Base-by-base conservation (phyloP, 2,113 vertebrate genomes). In the Sapajus apella region DNA sequence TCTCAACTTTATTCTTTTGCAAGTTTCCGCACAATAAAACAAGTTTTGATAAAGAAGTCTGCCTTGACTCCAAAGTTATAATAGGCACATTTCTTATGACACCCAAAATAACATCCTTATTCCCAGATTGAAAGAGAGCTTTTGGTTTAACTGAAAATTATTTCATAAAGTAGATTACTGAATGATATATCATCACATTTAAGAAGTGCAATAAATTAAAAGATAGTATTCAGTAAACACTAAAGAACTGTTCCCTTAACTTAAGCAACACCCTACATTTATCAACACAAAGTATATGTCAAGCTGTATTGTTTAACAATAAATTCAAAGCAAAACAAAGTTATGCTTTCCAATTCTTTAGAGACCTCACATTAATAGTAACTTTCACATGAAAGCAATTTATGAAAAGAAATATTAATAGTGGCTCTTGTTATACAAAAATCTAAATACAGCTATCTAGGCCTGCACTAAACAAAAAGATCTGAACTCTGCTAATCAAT, bases 21-120 rank as follows among this genome's bases (percentile, higher is more conserved):
- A 92, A n/a, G 5, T 88, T 96, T 94, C 73, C 84, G 35, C 9
- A 94, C 94, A 20, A 94, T 61, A 70, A 82, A 88, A 85, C 35
- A 82, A 27, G 4, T 89, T 81, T 95, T 82, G 21, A 37, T 77
- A 70, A 70, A 92, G 43, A 90, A 43, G 5, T 43, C 30, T 81
- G 87, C 47, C 55, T 85, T 77, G 87, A 94, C 17, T 90, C 81
- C 76, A 90, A 79, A 89, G 55, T 52, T 81, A 84, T 1, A 47
- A 61, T 80, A 92, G 5, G 1, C 3, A 80, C 6, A n/a, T 37
- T 68, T 68, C 2, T 76, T 83, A 43, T 87, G 45, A 37, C 23
- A 75, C 16, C 35, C 27, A 83, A 58, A 88, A 30, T 52, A 81
- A 68, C 13, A 92, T 7, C 55, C 32, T 94, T 87, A 37, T 87